These are phyloP conservation scores for Apis cerana DNA, from an alignment of 1,140 invertebrate genomes.

Conservation along the genomic window DNA sequence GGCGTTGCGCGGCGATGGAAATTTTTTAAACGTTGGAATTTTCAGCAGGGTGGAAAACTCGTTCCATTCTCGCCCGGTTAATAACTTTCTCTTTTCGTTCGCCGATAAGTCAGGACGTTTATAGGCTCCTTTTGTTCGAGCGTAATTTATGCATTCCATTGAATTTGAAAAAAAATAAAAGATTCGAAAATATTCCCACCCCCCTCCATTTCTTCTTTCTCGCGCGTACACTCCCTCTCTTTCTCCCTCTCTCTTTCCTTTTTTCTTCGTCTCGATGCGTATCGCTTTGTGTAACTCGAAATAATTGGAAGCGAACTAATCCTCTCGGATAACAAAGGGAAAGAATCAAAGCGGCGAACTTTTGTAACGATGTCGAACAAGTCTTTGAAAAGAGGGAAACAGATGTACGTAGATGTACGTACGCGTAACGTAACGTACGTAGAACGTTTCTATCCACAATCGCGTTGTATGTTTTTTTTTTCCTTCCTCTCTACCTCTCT, in stretches of 20 bases:
- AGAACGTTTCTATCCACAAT: not conserved
- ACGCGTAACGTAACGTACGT: not conserved
- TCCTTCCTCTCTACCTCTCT: not conserved
- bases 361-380: slow-evolving; percentile 43
- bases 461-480: too few relatives aligned
- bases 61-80: slow-evolving; percentile 2
- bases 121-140: not conserved
- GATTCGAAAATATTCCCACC: not conserved
- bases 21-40: slow-evolving; percentile 39
- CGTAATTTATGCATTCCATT: slow-evolving; percentile 21
- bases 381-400: slow-evolving; percentile 1
- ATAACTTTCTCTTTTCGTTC: slow-evolving; percentile 14
- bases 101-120: slow-evolving; percentile 21
- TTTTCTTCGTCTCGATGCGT: not conserved
- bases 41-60: not conserved
- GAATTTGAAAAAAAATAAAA: not conserved
- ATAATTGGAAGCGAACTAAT: slow-evolving; percentile 57
- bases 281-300: slow-evolving; percentile 42
- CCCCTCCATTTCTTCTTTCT: not conserved
- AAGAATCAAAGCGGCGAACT: slow-evolving; percentile 53
- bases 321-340: slow-evolving; percentile 52
- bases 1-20: slow-evolving; percentile 7
- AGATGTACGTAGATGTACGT: not conserved
- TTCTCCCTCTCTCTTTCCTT: not conserved
- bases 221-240: too few relatives aligned